Percentiles rank a stretch among this genome's conserved stretches.
These are phyloP conservation scores for Bombylius major DNA, from an alignment of 2,888 invertebrate genomes.

Conservation along the genomic window DNA sequence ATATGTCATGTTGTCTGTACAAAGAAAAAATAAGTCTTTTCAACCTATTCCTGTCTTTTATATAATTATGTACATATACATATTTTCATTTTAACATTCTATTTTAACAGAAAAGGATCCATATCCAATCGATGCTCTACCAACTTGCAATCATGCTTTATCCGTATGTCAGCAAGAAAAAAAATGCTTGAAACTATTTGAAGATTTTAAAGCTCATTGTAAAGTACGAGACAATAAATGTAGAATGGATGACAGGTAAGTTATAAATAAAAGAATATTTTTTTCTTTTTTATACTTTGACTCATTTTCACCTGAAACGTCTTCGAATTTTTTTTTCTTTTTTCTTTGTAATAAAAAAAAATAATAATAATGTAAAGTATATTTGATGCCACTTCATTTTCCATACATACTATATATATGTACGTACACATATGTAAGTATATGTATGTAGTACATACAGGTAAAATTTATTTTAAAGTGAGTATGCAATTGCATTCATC, in stretches of 20 bases:
- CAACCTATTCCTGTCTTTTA: too few species aligned
- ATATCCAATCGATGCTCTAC: conserved; percentile 76
- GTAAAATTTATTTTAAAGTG: too few species aligned
- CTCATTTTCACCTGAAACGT: not conserved
- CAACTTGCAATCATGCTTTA: conserved; percentile 80
- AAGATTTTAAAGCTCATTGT: conserved; percentile 78
- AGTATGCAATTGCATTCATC: too few species aligned
- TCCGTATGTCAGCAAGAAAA: conserved; percentile 72
- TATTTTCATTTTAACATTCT: not conserved
- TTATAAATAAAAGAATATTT: not conserved
- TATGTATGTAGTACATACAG: not conserved
- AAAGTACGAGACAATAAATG: conserved; percentile 77
- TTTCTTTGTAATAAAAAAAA: too few species aligned
- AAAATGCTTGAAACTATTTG: conserved; percentile 68
- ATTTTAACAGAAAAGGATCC: conserved; percentile 60
- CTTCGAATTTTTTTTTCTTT: not conserved
- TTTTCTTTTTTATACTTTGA: not conserved
- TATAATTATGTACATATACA: too few species aligned
- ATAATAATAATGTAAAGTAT: not conserved
- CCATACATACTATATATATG: not conserved
- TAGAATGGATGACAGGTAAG: conserved; percentile 79
- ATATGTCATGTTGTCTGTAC: too few species aligned
- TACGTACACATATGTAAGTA: not conserved
- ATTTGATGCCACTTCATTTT: not conserved
- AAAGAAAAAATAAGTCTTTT: too few species aligned